Conservation (phyloP, 2,113 vertebrate genomes). For the Oreochromis aureus region DNA sequence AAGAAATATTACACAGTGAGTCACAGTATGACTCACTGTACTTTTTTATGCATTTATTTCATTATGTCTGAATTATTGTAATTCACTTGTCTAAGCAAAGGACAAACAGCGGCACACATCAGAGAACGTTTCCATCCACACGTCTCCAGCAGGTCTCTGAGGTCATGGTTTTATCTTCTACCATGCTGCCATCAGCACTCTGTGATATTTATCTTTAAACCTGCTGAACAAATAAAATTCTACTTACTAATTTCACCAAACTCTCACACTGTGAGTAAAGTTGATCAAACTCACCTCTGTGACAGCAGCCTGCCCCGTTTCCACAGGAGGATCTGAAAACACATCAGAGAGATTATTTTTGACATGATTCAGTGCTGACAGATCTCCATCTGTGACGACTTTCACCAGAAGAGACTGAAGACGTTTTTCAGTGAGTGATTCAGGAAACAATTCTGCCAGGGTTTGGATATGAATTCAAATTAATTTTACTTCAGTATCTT, state of each 20-base stretch:
- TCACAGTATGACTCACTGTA: neutral
- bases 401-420: neutral
- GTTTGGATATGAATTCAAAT: accelerated
- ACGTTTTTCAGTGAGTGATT: neutral
- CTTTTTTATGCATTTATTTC: no score
- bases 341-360: neutral
- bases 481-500: accelerated
- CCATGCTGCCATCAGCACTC: neutral
- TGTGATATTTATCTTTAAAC: neutral
- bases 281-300: neutral
- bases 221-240: neutral
- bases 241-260: neutral
- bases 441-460: neutral
- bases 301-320: neutral
- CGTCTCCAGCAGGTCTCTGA: neutral
- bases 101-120: neutral
- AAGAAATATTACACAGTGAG: neutral
- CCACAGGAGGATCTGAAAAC: neutral
- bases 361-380: neutral
- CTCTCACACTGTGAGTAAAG: neutral
- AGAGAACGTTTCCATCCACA: neutral
- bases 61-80: no score
- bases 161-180: neutral
- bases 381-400: accelerated
- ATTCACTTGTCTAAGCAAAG: no score